Evolutionary conservation across 1,140 invertebrate species (phyloP), one percentile per base, ranked within the genome.

Genomic region (Ridgeia piscesae): DNA sequence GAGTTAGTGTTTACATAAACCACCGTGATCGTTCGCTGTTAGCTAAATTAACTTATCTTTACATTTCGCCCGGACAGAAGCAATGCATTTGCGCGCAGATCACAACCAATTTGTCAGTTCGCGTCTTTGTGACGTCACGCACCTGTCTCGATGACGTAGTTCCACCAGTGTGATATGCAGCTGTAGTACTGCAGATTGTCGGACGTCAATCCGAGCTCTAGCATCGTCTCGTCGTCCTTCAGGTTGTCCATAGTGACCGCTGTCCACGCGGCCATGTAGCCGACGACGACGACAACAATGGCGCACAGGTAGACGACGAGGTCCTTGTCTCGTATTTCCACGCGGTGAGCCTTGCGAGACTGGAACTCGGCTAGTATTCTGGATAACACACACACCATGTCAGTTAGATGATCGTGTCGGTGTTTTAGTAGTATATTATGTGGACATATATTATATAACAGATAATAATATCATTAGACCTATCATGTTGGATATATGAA

Each of bases 331-430:
- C 98, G 97, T 31, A 98, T 97, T 89, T 98, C 97, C 96, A 98
- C 98, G 94, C 98, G 97, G 95, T 98, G 98, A 0, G 98, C 98
- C 96, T 99, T 99, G 90, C 98, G 96, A 8, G 98, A 99, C 93
- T 97, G 97, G 94, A 97, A 97, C 94, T 97, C 97, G 42, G 97
- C 96, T 88, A 97, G 94, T 92, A 97, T 96, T 94, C 97, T 97
- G 93, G 0, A 95, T 77, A 95, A 92, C 42, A 93, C 77, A 92
- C 42, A 93, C 77, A 88, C 90, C 34, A 34, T 91, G 35, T 48
- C 34, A 14, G 91, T 91, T 34, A 31, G 31, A 33, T 42, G 4
- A 90, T 14, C 6, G 89, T n/a, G 34, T 90, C 31, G 89, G 34
- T 14, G 35, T 90, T n/a, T n/a, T n/a, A 27, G 34, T 90, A 90